These are phyloP conservation scores for Pantherophis guttatus DNA, from an alignment of 2,113 vertebrate species.

Conservation along the genomic window DNA sequence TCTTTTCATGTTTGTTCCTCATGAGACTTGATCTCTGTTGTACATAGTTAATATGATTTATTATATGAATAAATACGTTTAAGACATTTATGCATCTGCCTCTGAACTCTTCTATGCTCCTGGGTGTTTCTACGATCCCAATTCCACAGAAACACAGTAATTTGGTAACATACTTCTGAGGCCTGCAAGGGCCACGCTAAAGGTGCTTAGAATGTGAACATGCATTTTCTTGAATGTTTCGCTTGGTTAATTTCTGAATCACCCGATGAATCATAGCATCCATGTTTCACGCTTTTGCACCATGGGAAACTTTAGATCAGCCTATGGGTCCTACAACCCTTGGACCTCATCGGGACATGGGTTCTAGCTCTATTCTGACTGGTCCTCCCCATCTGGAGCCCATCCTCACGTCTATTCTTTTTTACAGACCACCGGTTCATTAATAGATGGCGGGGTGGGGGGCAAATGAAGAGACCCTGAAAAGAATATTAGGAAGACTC, in stretches of 20 bases:
- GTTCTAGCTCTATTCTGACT: not conserved
- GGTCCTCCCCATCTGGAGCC: conserved; percentile 40
- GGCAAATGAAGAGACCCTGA: not conserved
- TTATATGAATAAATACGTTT: too few relatives aligned
- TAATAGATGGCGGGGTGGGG: conserved; percentile 10
- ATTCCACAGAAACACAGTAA: not conserved
- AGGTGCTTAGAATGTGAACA: not conserved
- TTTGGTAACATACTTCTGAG: not conserved
- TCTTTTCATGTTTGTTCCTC: too few relatives aligned
- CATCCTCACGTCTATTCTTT: not conserved
- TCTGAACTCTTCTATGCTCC: too few relatives aligned
- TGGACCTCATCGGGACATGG: not conserved
- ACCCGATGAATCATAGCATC: not conserved
- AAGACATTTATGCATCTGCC: too few relatives aligned
- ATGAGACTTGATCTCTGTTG: too few relatives aligned
- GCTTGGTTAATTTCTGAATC: not conserved
- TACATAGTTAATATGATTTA: too few relatives aligned
- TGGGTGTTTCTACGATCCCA: too few relatives aligned
- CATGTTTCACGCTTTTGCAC: not conserved
- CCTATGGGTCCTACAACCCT: not conserved
- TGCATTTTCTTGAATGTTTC: not conserved
- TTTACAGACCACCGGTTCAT: not conserved
- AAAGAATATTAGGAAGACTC: conserved; percentile 49
- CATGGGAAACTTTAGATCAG: not conserved
- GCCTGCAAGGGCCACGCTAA: not conserved